phyloP scores from a whole-genome alignment of 2,797 vertebrate species.

The Brachymystax lenok region DNA sequence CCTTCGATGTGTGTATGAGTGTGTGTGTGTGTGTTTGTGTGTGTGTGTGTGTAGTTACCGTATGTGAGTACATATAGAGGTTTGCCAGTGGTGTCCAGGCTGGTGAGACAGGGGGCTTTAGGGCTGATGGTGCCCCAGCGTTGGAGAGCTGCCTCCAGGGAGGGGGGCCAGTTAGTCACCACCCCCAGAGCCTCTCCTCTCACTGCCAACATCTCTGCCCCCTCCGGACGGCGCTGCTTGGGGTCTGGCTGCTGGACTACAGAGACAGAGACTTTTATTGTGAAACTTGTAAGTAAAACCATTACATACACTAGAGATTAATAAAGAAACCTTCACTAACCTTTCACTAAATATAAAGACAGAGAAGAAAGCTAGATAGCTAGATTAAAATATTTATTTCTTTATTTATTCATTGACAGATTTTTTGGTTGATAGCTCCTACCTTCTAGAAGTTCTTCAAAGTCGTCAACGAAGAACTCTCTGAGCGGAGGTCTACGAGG shows the following conservation, averaged over 20 bases:
- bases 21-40: too few species aligned
- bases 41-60: slow-evolving; percentile 66
- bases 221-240: slow-evolving; percentile 95
- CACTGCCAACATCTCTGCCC: slow-evolving; percentile 94
- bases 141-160: slow-evolving; percentile 94
- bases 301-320: too few species aligned
- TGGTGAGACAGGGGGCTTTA: slow-evolving; percentile 97
- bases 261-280: neutral
- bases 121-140: slow-evolving; percentile 98
- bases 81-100: slow-evolving; percentile 98
- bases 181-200: slow-evolving; percentile 93
- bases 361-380: slow-evolving; percentile 68
- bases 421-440: slow-evolving; percentile 10
- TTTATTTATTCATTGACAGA: too few species aligned
- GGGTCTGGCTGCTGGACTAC: slow-evolving; percentile 97
- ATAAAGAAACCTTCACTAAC: too few species aligned
- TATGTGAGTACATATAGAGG: slow-evolving; percentile 97
- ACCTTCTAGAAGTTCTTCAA: slow-evolving; percentile 98
- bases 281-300: too few species aligned
- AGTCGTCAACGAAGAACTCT: slow-evolving; percentile 90
- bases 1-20: neutral
- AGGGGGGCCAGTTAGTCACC: slow-evolving; percentile 97
- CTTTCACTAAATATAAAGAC: too few species aligned
- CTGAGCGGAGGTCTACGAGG: slow-evolving; percentile 90
- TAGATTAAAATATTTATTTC: slow-evolving; percentile 55